A percentile compares a stretch with the other conserved stretches of the same genome.
Conservation (phyloP, 2,797 vertebrate species). For the Poeciliopsis gracilis region DNA sequence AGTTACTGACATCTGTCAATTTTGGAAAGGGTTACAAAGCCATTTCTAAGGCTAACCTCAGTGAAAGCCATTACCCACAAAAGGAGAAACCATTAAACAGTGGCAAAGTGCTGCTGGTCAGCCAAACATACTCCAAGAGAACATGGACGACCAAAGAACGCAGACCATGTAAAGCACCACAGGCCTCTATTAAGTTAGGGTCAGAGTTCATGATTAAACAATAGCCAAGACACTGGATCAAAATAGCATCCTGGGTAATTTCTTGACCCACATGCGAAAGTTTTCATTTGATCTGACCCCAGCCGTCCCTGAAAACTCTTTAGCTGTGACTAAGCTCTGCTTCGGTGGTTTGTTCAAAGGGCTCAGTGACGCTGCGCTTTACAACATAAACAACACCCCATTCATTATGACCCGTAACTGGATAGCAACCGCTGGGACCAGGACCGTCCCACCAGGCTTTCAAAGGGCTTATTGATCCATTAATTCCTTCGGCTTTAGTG, state of each 20-base stretch:
- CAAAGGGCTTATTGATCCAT: constrained; percentile 84
- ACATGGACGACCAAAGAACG: neutral
- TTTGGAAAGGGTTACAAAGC: neutral
- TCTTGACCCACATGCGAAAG: neutral
- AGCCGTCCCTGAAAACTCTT: constrained; percentile 33
- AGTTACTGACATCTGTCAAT: neutral
- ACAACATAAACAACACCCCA: constrained; percentile 89
- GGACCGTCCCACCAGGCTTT: constrained; percentile 74
- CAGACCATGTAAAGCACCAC: neutral
- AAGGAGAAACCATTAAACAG: neutral
- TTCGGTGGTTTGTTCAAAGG: constrained; percentile 72
- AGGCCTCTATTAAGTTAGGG: neutral
- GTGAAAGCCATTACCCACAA: neutral
- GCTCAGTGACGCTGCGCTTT: constrained; percentile 76
- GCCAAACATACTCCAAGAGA: neutral
- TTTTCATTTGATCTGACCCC: neutral
- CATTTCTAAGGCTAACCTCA: neutral
- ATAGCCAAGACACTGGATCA: neutral
- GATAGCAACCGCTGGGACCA: constrained; percentile 77
- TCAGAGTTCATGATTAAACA: neutral
- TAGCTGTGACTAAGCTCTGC: constrained; percentile 54
- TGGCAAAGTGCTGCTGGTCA: neutral
- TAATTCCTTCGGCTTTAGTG: constrained; percentile 80
- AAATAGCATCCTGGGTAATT: neutral
- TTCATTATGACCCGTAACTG: constrained; percentile 84